Evolutionary conservation across 1,140 invertebrate species (phyloP), one percentile per base, ranked within the genome.

Genomic region (Berghia stephanieae): DNA sequence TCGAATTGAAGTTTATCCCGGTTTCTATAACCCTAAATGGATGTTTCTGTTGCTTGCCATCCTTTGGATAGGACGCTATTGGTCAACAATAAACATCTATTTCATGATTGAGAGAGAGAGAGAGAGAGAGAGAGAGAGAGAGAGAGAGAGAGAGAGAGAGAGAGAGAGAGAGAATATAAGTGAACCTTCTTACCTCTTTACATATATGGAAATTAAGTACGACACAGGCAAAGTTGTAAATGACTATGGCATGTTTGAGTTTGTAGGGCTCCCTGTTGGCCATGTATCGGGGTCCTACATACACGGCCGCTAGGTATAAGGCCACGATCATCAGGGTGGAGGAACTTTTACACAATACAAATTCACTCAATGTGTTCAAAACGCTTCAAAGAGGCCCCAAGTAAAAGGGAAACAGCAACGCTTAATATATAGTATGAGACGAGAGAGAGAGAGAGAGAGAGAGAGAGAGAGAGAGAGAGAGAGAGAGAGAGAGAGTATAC

Each of bases 151-250:
- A n/a, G n/a, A n/a, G n/a, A n/a, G n/a, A 13, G 55, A 57, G 34
- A n/a, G 34, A 57, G 34, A 21, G 55, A 16, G 10, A 8, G 10
- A 31, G 10, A 27, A 57, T 18, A 44, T 31, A 24, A 16, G 40
- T 42, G 78, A n/a, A n/a, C n/a, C n/a, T n/a, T n/a, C 81, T 85
- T 88, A 94, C 94, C 91, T 94, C 92, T 75, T 93, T 87, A 67
- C 93, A 94, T 85, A 97, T 97, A 86, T 96, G 96, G 4, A 93
- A 92, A 89, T 97, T 98, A 24, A 97, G 91, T 36, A 91, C 88
- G 55, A 95, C 94, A 93, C 98, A 95, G 3, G 92, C 90, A 78
- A 96, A 89, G 88, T 98, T 98, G 87, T 98, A 98, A 2, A 93
- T 92, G 75, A 97, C 92, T 69, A 98, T 90, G 2, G 94, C 87